A percentile compares a stretch with the other conserved stretches of the same genome.
Evolutionary conservation across 2,888 invertebrate genomes (phyloP).

Genomic region (Platycheirus albimanus): DNA sequence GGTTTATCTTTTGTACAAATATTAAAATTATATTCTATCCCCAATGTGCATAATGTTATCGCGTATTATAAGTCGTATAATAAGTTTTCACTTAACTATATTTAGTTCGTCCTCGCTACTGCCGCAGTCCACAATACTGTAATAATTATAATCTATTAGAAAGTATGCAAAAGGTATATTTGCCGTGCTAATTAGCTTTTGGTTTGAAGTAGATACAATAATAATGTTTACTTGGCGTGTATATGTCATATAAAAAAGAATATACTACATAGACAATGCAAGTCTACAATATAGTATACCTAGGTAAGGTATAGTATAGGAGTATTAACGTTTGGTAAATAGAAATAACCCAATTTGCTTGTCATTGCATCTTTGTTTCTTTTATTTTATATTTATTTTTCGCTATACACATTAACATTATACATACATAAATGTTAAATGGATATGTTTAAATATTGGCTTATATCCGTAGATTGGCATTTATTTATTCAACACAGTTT

Average conservation of each 20-base stretch:
- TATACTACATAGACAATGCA: slow-evolving; percentile 2
- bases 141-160: slow-evolving; percentile 73
- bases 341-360: slow-evolving; percentile 70
- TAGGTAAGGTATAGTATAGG: too few species aligned
- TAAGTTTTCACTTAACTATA: slow-evolving; percentile 28
- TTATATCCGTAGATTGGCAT: slow-evolving; percentile 32
- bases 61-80: slow-evolving; percentile 39
- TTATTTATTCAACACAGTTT: slow-evolving; percentile 64
- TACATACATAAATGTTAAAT: slow-evolving; percentile 41
- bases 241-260: slow-evolving; percentile 62
- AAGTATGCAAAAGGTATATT: slow-evolving; percentile 73
- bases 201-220: slow-evolving; percentile 67
- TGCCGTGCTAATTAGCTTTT: slow-evolving; percentile 73
- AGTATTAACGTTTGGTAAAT: slow-evolving; percentile 54
- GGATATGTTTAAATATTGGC: slow-evolving; percentile 24
- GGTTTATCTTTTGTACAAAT: slow-evolving; percentile 67
- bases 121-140: slow-evolving; percentile 56
- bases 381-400: slow-evolving; percentile 29
- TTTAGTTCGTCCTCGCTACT: slow-evolving; percentile 28
- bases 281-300: too few species aligned
- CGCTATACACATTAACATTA: too few species aligned
- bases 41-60: slow-evolving; percentile 64
- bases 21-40: slow-evolving; percentile 69
- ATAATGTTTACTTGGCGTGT: slow-evolving; percentile 69
- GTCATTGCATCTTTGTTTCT: slow-evolving; percentile 57